Conservation (phyloP, 2,888 invertebrate genomes). For the Lasioglossum figueresi region DNA sequence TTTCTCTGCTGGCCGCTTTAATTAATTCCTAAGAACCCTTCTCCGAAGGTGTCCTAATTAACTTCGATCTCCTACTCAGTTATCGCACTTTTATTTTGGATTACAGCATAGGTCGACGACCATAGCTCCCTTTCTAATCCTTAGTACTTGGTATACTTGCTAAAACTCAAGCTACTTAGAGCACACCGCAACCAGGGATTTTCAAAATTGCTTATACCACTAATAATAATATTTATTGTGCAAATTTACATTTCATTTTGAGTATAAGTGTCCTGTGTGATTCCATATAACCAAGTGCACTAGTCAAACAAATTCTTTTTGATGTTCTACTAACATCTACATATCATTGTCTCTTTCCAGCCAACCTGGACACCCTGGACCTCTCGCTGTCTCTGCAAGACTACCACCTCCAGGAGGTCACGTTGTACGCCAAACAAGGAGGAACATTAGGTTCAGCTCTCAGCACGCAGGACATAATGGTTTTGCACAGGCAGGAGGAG, state of each 20-base stretch:
- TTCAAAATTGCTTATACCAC: background rate
- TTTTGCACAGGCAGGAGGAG: slow-evolving; percentile 86
- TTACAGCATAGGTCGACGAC: background rate
- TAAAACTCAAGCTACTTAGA: background rate
- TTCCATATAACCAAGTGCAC: too few species aligned
- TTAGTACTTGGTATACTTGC: background rate
- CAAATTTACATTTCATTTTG: background rate
- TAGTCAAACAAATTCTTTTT: background rate
- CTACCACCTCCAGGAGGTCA: slow-evolving; percentile 88
- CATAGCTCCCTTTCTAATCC: slow-evolving; percentile 1
- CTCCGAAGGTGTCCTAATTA: slow-evolving; percentile 7
- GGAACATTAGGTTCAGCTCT: slow-evolving; percentile 83
- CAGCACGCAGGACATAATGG: slow-evolving; percentile 86
- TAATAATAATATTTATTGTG: background rate
- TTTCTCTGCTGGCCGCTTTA: background rate
- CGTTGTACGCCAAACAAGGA: slow-evolving; percentile 85
- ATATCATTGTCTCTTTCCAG: slow-evolving; percentile 72
- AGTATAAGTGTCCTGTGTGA: too few species aligned
- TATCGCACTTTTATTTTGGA: slow-evolving; percentile 1
- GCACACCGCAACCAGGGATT: background rate
- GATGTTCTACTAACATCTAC: background rate
- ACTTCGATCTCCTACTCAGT: background rate
- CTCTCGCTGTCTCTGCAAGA: slow-evolving; percentile 86
- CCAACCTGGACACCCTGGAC: slow-evolving; percentile 86
- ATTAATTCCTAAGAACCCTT: background rate